Conservation (phyloP, 2,113 vertebrate genomes). For the Hipposideros armiger region DNA sequence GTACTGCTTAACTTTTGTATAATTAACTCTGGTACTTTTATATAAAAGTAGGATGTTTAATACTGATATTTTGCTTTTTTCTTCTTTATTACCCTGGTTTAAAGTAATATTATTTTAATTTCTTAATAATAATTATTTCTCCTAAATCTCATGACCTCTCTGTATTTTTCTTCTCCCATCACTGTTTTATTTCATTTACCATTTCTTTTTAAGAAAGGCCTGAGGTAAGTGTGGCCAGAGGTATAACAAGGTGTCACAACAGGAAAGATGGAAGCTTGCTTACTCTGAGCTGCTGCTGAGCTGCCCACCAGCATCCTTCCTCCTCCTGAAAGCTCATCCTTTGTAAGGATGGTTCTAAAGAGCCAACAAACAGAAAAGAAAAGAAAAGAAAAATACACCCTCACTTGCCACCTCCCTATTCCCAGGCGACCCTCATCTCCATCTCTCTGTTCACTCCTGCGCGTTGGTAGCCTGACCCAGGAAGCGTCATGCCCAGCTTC, state of each 20-base stretch:
- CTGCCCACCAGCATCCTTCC: background rate
- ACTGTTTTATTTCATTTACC: background rate
- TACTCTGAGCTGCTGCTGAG: background rate
- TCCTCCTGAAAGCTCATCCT: background rate
- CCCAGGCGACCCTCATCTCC: background rate
- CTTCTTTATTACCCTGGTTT: background rate
- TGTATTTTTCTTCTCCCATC: background rate
- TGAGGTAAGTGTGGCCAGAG: background rate
- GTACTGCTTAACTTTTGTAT: background rate
- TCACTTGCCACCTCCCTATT: background rate
- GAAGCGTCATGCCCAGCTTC: background rate
- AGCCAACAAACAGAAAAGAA: background rate
- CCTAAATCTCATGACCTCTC: background rate
- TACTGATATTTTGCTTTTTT: background rate
- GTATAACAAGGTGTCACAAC: accelerated
- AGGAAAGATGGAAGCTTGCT: background rate
- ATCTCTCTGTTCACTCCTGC: background rate
- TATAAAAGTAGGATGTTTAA: background rate
- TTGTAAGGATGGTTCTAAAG: background rate
- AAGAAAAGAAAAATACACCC: background rate
- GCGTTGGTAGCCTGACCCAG: background rate
- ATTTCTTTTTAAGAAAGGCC: background rate
- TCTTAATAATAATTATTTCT: background rate
- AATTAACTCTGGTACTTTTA: background rate
- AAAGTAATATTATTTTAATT: background rate